Conservation (phyloP, 1,140 invertebrate species). For the Trinorchestia longiramus region DNA sequence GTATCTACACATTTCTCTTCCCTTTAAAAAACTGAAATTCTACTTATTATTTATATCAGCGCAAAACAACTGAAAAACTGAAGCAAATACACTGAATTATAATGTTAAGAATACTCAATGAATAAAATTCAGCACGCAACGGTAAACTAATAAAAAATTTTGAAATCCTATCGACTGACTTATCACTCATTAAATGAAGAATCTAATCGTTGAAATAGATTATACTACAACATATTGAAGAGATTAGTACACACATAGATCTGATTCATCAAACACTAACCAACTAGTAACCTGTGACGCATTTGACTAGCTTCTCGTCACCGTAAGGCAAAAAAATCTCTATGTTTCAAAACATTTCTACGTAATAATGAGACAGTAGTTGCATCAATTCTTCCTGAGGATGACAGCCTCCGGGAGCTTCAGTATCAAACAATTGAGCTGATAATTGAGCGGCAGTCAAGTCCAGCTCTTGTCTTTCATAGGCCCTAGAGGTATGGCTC, state of each 20-base stretch:
- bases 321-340: background rate
- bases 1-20: too few relatives aligned
- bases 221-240: too few relatives aligned
- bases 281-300: background rate
- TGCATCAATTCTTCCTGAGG: background rate
- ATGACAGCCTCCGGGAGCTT: background rate
- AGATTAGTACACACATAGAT: background rate
- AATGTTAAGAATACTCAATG: too few relatives aligned
- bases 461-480: background rate
- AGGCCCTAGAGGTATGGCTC: background rate
- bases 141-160: too few relatives aligned
- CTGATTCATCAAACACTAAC: background rate
- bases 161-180: too few relatives aligned
- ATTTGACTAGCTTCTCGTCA: background rate
- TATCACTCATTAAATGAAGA: too few relatives aligned
- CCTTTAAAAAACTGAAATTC: too few relatives aligned
- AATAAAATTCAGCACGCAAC: too few relatives aligned
- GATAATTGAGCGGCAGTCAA: background rate
- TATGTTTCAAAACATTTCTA: background rate
- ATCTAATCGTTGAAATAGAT: too few relatives aligned
- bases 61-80: too few relatives aligned
- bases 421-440: background rate
- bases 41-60: too few relatives aligned
- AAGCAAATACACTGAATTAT: too few relatives aligned
- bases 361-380: background rate